phyloP scores from a whole-genome alignment of 2,888 invertebrate species.

The Oxytorus armatus region DNA sequence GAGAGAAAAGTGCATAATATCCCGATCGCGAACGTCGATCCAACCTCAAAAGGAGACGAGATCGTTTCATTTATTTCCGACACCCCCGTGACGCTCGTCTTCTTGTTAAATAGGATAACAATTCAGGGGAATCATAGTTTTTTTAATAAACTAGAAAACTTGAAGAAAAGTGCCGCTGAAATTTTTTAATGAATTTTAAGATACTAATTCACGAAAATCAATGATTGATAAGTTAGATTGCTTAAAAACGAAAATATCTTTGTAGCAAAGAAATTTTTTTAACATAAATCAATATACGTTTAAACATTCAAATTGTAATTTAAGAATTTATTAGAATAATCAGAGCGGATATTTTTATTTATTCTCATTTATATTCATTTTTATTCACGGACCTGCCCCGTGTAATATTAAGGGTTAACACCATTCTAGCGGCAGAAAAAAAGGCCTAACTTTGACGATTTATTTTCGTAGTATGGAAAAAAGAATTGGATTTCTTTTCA shows the following conservation, averaged over 20 bases:
- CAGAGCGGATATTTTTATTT: background rate
- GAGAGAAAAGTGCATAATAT: slow-evolving; percentile 25
- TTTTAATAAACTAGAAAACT: background rate
- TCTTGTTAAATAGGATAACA: background rate
- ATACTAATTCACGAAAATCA: too few species aligned
- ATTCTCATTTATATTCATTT: background rate
- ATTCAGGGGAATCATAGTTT: background rate
- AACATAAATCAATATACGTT: too few species aligned
- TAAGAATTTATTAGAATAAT: background rate
- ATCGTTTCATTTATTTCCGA: slow-evolving; percentile 36
- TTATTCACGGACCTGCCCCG: background rate
- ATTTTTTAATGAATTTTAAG: too few species aligned
- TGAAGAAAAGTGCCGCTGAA: background rate
- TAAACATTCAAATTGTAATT: background rate
- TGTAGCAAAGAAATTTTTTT: too few species aligned
- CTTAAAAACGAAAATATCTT: too few species aligned
- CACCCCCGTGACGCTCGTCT: slow-evolving; percentile 26
- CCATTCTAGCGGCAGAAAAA: too few species aligned
- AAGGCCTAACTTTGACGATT: too few species aligned
- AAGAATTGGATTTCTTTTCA: too few species aligned
- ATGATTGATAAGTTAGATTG: too few species aligned
- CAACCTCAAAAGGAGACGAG: slow-evolving; percentile 3
- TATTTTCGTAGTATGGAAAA: too few species aligned
- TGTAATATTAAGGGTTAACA: too few species aligned
- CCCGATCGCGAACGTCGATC: slow-evolving; percentile 4